phyloP scores from a whole-genome alignment of 2,113 vertebrate genomes.

The Chamaea fasciata region DNA sequence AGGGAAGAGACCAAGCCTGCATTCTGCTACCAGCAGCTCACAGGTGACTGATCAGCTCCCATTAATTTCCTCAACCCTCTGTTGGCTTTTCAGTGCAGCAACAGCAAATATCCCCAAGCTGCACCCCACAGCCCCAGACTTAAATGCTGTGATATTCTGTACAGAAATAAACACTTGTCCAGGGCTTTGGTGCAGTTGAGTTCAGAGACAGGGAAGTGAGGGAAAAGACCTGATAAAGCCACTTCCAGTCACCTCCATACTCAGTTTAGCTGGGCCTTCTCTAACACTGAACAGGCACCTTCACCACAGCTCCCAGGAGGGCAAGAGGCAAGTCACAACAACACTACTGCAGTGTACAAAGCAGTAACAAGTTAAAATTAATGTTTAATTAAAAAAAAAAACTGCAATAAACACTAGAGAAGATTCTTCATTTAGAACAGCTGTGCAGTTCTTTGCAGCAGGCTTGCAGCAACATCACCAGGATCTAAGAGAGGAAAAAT shows the following conservation, averaged over 20 bases:
- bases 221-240: not conserved
- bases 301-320: not conserved
- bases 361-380: not conserved
- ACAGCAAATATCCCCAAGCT: not conserved
- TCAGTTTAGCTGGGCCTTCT: too few species aligned
- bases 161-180: not conserved
- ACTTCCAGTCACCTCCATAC: too few species aligned
- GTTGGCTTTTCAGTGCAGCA: not conserved
- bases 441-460: not conserved
- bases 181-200: not conserved
- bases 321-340: not conserved
- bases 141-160: not conserved
- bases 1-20: not conserved
- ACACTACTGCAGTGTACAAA: not conserved
- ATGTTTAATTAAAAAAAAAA: not conserved
- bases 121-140: not conserved
- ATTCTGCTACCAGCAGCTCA: too few species aligned
- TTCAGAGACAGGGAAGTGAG: not conserved
- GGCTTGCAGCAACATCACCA: not conserved
- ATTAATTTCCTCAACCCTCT: fast-evolving
- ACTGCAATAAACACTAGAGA: not conserved
- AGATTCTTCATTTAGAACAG: not conserved
- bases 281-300: not conserved
- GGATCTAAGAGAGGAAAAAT: not conserved
- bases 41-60: too few species aligned